Evolutionary conservation across 2,113 vertebrate genomes (phyloP).

Genomic region (Empidonax alnorum): DNA sequence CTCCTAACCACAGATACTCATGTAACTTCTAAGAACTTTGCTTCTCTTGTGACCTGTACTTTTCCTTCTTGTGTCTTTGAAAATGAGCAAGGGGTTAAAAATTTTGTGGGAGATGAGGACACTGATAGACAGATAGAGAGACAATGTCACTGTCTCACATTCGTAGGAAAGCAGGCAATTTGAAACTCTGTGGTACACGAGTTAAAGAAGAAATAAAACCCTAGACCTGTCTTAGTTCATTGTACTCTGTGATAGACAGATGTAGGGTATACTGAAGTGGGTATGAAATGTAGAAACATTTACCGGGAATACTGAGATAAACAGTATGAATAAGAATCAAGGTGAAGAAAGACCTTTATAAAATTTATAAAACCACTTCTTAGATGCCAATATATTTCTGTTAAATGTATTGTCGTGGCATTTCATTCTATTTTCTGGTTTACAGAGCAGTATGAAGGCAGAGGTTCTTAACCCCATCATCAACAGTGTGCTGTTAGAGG

Average conservation of each 20-base stretch:
- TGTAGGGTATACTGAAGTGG: not conserved
- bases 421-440: conserved; percentile 43
- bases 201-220: not conserved
- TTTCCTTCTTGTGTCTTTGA: not conserved
- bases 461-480: conserved; percentile 91
- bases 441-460: conserved; percentile 89
- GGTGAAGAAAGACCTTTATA: not conserved
- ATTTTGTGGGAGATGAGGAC: not conserved
- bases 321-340: not conserved
- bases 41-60: not conserved
- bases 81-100: not conserved
- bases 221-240: not conserved
- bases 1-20: not conserved
- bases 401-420: not conserved
- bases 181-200: not conserved
- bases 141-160: not conserved
- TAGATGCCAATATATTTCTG: not conserved
- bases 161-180: not conserved
- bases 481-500: conserved; percentile 86
- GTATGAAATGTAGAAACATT: not conserved
- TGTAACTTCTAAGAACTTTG: not conserved
- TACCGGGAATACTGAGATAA: not conserved
- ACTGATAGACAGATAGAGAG: not conserved
- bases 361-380: not conserved
- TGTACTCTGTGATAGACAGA: not conserved